phyloP scores from a whole-genome alignment of 2,113 vertebrate genomes.

The Malaclemys terrapin region DNA sequence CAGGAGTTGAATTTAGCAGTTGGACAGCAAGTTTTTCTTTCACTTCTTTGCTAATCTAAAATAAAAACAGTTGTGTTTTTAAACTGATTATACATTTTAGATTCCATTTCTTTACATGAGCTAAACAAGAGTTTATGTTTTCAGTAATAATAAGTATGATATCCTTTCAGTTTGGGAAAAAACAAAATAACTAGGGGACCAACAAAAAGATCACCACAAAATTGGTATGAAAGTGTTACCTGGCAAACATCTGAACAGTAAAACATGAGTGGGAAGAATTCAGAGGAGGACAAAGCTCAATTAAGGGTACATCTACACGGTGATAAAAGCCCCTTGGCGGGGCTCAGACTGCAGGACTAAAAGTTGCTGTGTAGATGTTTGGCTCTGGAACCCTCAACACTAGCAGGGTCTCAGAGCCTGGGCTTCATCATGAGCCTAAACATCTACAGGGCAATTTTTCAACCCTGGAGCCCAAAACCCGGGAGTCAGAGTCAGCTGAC shows the following conservation, averaged over 20 bases:
- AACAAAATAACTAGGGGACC: neutral
- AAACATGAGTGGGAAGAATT: neutral
- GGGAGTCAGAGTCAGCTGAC: neutral
- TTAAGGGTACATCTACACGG: neutral
- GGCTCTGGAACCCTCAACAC: neutral
- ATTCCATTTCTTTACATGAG: neutral
- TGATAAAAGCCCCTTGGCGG: neutral
- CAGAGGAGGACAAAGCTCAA: neutral
- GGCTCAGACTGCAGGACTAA: neutral
- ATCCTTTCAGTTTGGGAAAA: neutral
- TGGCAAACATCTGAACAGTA: neutral
- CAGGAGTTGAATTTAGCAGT: slow-evolving; percentile 83
- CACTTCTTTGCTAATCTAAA: slow-evolving; percentile 83
- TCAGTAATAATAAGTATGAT: neutral
- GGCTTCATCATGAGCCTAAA: neutral
- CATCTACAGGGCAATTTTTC: too few relatives aligned
- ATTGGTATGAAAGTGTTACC: neutral
- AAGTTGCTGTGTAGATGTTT: neutral
- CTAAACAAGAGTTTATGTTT: neutral
- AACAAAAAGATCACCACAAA: neutral
- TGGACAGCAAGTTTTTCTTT: slow-evolving; percentile 79
- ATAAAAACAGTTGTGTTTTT: slow-evolving; percentile 30
- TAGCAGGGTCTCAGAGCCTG: neutral
- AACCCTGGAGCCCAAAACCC: neutral
- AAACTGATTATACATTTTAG: slow-evolving; percentile 13